Evolutionary conservation across 2,888 invertebrate genomes (phyloP), one percentile per base, ranked within the genome.

Genomic region (Xiphydria camelus): DNA sequence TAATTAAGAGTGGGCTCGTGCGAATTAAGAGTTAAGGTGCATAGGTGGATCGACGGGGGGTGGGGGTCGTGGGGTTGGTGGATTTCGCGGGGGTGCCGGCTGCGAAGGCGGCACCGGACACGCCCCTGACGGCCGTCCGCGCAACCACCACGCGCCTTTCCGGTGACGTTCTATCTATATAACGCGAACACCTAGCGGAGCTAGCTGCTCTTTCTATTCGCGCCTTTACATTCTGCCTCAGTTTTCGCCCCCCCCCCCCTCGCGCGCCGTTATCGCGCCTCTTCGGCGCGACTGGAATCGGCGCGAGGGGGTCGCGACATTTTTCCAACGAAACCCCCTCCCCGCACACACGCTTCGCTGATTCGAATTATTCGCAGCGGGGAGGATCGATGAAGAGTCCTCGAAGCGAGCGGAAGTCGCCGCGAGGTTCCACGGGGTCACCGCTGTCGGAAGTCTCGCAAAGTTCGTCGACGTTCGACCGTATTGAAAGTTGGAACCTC

Each of bases 101-200:
- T 53, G 53, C 56, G 69, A 70, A 70, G 70, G 70, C 70, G 70
- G 66, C 68, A 64, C 70, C 70, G 70, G 70, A 70, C 70, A 70
- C 70, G 70, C 70, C 70, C 70, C 66, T 63, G 68, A 65, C 64
- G 62, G 61, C 61, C 60, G 65, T 64, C 57, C 69, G 70, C 70
- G 69, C 70, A 70, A 68, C 67, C 65, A 65, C 61, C 64, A 58
- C 57, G 68, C 68, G 68, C 64, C 66, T 66, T 51, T 52, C 45
- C 50, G 54, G 55, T 56, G 57, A 60, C 63, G 56, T 59, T 55
- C 58, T 20, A 52, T 44, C 62, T 59, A 60, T 60, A 61, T 62
- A 57, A 45, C 56, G 7, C 47, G 55, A 51, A 61, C 56, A 55
- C 39, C 62, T 57, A 55, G 59, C 45, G 48, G 48, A 53, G 34